Base-by-base conservation (phyloP, 92 coral and sea anemone genomes). In the Porites cylindrica region DNA sequence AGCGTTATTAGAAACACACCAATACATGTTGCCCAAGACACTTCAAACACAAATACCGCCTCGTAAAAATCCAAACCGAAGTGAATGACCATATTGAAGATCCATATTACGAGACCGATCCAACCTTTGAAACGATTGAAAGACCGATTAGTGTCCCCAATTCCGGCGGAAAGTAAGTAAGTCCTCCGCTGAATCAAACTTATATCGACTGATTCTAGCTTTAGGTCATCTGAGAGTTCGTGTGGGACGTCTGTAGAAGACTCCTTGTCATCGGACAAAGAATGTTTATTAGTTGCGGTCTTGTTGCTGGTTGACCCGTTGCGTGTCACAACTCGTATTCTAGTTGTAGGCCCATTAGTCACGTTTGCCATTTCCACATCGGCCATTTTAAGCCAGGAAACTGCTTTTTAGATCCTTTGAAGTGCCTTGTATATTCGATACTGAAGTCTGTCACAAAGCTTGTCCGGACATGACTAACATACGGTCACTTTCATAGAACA, bases 21-120 rank as follows among this genome's bases (percentile, higher is more conserved):
- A 72, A 96, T 94, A 54, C 97, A 92, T 1, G 97, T 96, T 1
- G 98, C 98, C 98, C 98, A 96, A 2, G 98, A 92, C 10, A 86
- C 90, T 17, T 94, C 91, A 73, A 96, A 96, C 53, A 96, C 96
- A 70, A 95, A 95, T 58, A 84, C 91, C 10, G 98, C 95, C 50
- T 96, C 98, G 86, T 96, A 96, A 63, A 96, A 96, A 62, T 96
- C 98, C 11, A 96, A 77, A 54, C 96, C 88, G 86, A 96, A 96
- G 75, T 96, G 98, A 54, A 96, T 94, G 29, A 90, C 70, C 14
- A 92, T 89, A 66, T 91, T 96, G 7, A 94, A 56, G 21, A 79
- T 72, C 98, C 98, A 96, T 8, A 96, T n/a, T 14, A 92, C 84
- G 11, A 96, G 84, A 7, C 98, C 98, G 0, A 96, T 72, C 87